Conservation (phyloP, 2,888 invertebrate genomes). For the Chrysina gloriosa region DNA sequence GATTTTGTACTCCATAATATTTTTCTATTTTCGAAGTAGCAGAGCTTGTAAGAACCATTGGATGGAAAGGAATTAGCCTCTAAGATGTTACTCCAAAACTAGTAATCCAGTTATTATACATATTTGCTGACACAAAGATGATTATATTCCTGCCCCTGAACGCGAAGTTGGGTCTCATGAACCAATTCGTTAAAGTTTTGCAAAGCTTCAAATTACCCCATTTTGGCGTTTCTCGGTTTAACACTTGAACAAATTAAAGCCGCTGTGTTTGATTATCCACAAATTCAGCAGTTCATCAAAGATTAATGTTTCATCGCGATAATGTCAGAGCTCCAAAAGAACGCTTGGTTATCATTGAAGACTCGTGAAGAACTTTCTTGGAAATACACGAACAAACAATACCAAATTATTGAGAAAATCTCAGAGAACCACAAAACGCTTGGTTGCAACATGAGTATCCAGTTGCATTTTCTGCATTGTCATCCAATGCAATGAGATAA, state of each 20-base stretch:
- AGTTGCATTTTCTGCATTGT: too few species aligned
- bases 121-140: neutral
- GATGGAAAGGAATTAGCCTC: neutral
- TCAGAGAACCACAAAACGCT: too few species aligned
- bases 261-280: too few species aligned
- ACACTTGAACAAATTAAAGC: too few species aligned
- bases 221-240: too few species aligned
- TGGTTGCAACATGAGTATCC: too few species aligned
- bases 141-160: neutral
- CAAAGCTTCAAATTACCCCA: neutral
- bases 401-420: too few species aligned
- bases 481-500: too few species aligned
- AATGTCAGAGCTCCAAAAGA: neutral
- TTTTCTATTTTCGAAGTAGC: neutral
- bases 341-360: neutral
- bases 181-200: neutral
- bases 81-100: neutral
- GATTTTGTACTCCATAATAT: too few species aligned
- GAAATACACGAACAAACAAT: neutral
- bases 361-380: neutral
- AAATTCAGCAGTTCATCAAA: neutral
- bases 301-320: neutral
- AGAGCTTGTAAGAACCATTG: neutral
- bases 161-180: neutral
- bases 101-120: neutral